These are phyloP conservation scores for Paracyclopina nana DNA, from an alignment of 1,140 invertebrate genomes.

Conservation along the genomic window DNA sequence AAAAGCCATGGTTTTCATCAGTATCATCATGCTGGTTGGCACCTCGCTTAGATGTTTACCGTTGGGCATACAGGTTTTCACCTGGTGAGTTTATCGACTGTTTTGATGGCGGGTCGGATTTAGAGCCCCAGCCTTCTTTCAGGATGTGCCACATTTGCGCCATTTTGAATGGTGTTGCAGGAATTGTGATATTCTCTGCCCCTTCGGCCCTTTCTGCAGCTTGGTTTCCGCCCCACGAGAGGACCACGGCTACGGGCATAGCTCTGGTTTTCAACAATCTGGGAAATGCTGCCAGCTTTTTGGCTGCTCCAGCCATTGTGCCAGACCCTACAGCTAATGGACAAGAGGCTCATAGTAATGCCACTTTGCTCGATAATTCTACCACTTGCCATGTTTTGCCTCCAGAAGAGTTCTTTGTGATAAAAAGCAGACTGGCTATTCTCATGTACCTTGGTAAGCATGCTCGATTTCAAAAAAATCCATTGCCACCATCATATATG, in stretches of 20 bases:
- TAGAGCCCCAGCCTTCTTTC: conserved; percentile 2
- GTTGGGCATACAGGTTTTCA: conserved; percentile 16
- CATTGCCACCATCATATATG: background rate
- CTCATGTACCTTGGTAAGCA: conserved; percentile 16
- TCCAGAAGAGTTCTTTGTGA: conserved; percentile 17
- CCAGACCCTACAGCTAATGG: conserved; percentile 16
- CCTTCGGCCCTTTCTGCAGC: conserved; percentile 22
- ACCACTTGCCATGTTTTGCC: conserved; percentile 1
- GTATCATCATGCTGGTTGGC: conserved; percentile 20
- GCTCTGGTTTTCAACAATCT: conserved; percentile 23
- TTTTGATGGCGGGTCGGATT: too few species aligned
- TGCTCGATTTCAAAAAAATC: background rate
- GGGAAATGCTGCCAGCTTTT: conserved; percentile 26
- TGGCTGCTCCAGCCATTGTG: conserved; percentile 22
- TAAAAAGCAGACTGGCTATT: conserved; percentile 12
- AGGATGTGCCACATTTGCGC: conserved; percentile 22
- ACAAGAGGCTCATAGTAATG: conserved; percentile 3
- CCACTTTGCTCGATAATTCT: too few species aligned
- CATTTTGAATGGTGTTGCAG: conserved; percentile 24
- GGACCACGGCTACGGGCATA: conserved; percentile 23
- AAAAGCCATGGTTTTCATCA: conserved; percentile 20
- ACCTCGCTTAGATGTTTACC: conserved; percentile 22
- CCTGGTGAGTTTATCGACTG: conserved; percentile 5
- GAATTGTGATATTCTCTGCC: conserved; percentile 24
- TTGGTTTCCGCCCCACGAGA: conserved; percentile 26